phyloP scores from a whole-genome alignment of 2,797 vertebrate species.

The Prionace glauca region DNA sequence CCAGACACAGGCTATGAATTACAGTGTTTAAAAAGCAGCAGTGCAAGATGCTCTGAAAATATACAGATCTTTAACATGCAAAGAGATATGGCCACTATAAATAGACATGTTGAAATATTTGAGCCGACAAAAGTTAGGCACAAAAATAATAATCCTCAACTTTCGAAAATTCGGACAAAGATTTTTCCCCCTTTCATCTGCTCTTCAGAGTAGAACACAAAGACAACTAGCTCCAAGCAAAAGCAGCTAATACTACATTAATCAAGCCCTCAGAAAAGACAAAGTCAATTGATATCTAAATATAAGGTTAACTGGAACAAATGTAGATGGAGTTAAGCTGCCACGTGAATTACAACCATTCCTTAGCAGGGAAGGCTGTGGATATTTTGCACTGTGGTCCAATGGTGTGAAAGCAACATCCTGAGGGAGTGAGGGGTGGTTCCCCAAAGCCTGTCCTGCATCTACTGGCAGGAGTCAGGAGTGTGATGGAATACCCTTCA shows the following conservation, averaged over 20 bases:
- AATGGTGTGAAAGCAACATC: no score
- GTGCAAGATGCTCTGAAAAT: not conserved
- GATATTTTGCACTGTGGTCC: not conserved
- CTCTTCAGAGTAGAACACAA: not conserved
- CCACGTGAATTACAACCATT: not conserved
- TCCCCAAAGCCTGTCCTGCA: no score
- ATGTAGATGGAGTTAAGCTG: not conserved
- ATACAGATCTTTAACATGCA: not conserved
- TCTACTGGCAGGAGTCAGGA: no score
- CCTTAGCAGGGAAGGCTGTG: not conserved
- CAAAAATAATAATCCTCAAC: not conserved
- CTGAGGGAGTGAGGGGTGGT: no score
- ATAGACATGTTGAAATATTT: not conserved
- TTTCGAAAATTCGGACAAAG: not conserved
- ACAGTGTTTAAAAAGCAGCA: slow-evolving; percentile 3
- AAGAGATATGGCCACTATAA: not conserved
- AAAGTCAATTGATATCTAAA: not conserved
- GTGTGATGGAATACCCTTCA: no score
- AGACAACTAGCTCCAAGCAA: not conserved
- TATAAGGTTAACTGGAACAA: not conserved
- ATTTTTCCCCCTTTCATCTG: not conserved
- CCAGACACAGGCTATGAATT: not conserved
- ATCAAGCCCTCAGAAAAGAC: not conserved
- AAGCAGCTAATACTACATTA: not conserved
- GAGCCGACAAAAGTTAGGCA: not conserved